These are phyloP conservation scores for Cephus nigrinus DNA, from an alignment of 2,888 invertebrate genomes.

Conservation along the genomic window DNA sequence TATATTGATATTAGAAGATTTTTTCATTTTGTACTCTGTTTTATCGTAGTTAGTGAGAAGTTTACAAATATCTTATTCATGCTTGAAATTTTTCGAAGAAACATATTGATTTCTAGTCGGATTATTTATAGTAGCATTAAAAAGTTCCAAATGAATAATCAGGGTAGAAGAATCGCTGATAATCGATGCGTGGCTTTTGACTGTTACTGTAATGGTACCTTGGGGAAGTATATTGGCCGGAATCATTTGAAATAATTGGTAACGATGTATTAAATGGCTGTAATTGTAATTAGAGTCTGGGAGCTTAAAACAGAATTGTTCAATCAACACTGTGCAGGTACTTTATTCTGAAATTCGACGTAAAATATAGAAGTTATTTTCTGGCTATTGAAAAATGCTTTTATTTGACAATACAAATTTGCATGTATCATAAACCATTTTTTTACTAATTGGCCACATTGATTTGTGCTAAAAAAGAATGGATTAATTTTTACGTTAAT, in stretches of 20 bases:
- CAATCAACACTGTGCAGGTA: no score
- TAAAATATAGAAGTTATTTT: no score
- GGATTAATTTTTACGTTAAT: not conserved
- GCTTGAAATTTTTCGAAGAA: not conserved
- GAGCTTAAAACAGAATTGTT: not conserved
- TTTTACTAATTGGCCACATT: no score
- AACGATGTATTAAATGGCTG: not conserved
- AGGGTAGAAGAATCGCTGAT: not conserved
- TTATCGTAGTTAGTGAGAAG: not conserved
- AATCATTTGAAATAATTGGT: not conserved
- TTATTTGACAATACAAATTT: no score
- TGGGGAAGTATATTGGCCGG: not conserved
- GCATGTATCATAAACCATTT: no score
- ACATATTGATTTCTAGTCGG: not conserved
- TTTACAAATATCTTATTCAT: not conserved
- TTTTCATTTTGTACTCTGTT: not conserved
- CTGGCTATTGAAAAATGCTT: no score
- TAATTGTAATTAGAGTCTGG: not conserved
- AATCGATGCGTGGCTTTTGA: not conserved
- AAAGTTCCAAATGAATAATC: not conserved
- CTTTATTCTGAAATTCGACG: no score
- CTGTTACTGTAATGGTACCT: not conserved
- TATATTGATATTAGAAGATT: not conserved
- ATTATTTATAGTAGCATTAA: not conserved
- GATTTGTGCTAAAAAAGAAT: not conserved